Percentiles rank a stretch among this genome's conserved stretches.
Conservation (phyloP, 2,797 vertebrate genomes). For the Lycodopsis pacificus region DNA sequence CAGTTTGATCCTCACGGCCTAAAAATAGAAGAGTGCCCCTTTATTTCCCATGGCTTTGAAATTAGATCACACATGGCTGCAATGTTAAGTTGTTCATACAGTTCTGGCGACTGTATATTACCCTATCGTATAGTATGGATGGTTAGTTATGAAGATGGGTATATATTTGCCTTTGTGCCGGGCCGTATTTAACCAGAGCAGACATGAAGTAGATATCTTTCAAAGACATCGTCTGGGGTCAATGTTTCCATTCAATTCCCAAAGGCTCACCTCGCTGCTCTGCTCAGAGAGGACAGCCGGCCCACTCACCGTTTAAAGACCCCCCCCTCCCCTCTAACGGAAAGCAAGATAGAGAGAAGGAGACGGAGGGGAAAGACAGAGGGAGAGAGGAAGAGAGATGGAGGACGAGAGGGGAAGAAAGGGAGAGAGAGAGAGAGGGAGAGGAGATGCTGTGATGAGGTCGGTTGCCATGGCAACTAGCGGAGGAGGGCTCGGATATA, state of each 20-base stretch:
- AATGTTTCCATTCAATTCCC: constrained; percentile 30
- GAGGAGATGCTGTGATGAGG: constrained; percentile 74
- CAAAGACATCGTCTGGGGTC: constrained; percentile 34
- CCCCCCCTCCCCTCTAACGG: constrained; percentile 9
- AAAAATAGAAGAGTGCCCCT: background rate
- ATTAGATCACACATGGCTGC: background rate
- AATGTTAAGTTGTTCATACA: background rate
- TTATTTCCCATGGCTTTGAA: background rate
- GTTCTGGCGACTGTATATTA: background rate
- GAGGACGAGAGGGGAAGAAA: constrained; percentile 27
- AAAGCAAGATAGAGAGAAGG: constrained; percentile 1
- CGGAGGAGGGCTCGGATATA: constrained; percentile 78
- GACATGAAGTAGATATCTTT: constrained; percentile 24
- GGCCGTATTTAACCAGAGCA: constrained; percentile 16
- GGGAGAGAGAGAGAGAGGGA: constrained; percentile 1
- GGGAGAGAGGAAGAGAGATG: background rate
- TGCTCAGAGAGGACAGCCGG: constrained; percentile 25
- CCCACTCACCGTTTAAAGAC: constrained; percentile 55
- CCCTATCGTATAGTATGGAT: background rate
- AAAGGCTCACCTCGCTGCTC: constrained; percentile 48
- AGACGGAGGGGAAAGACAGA: constrained; percentile 17
- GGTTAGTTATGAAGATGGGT: background rate
- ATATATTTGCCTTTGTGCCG: background rate
- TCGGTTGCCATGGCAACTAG: constrained; percentile 82
- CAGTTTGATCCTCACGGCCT: background rate